These are phyloP conservation scores for Acromyrmex heyeri DNA, from an alignment of 1,140 invertebrate species.

Conservation along the genomic window DNA sequence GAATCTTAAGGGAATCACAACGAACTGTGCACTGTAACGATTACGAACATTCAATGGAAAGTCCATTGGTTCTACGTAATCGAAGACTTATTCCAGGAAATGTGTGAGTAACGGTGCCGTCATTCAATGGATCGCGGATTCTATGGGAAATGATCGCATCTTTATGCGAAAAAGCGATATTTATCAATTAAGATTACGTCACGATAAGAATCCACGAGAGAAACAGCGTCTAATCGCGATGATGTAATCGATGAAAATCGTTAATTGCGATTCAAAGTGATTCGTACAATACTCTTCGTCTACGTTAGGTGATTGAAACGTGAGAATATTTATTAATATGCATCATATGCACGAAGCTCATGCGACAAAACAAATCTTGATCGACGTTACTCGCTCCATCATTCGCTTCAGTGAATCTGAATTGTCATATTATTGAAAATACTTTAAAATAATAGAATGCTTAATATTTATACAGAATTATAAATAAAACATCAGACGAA, in stretches of 20 bases:
- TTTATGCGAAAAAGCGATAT: neutral
- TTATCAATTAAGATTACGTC: neutral
- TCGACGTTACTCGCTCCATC: neutral
- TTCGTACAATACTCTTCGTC: neutral
- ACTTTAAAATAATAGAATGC: neutral
- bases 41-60: constrained; percentile 14
- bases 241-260: constrained; percentile 33
- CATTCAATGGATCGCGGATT: constrained; percentile 21
- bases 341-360: neutral
- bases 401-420: neutral
- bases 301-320: neutral
- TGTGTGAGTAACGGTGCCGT: constrained; percentile 23
- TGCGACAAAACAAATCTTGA: neutral
- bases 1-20: constrained; percentile 12
- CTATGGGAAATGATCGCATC: constrained; percentile 15
- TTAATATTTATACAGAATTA: neutral
- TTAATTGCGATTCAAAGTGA: constrained; percentile 5
- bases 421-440: neutral
- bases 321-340: constrained; percentile 2
- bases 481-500: neutral
- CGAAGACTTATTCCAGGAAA: neutral
- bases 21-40: neutral
- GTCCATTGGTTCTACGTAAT: constrained; percentile 17
- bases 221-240: constrained; percentile 6
- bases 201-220: neutral